phyloP scores from a whole-genome alignment of 2,113 vertebrate genomes.

The Oplegnathus fasciatus region DNA sequence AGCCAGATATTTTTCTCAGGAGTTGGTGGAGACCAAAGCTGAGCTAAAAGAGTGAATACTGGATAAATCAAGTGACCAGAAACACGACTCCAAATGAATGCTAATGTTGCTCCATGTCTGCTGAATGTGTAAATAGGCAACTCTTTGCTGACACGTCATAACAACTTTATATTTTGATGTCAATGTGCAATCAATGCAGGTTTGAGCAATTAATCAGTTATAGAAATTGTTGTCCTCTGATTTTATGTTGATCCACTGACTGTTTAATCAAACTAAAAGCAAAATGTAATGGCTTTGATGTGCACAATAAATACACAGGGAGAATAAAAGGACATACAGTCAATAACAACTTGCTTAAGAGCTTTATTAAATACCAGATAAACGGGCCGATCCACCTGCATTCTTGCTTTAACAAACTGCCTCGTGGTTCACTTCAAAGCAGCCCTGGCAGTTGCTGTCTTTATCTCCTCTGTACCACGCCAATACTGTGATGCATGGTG shows the following conservation, averaged over 20 bases:
- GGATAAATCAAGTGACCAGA: too few relatives aligned
- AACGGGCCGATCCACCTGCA: neutral
- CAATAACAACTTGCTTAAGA: neutral
- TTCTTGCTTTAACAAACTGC: constrained; percentile 1
- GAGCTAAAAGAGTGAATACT: too few relatives aligned
- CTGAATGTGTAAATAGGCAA: too few relatives aligned
- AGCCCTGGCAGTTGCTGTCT: neutral
- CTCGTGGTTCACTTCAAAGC: neutral
- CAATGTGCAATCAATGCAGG: neutral
- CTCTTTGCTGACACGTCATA: too few relatives aligned
- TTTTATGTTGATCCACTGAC: neutral
- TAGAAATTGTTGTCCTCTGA: too few relatives aligned
- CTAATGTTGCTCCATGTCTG: too few relatives aligned
- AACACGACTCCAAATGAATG: too few relatives aligned
- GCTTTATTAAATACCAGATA: neutral
- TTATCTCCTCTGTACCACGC: neutral
- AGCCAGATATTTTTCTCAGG: too few relatives aligned
- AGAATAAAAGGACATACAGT: neutral
- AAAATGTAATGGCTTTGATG: neutral
- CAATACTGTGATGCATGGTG: neutral
- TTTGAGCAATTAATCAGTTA: too few relatives aligned
- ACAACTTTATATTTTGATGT: neutral
- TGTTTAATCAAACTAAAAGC: neutral
- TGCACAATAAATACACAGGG: neutral
- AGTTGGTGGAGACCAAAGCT: too few relatives aligned